These are phyloP conservation scores for Onychomys arenicola DNA, from an alignment of 2,797 vertebrate genomes.

Conservation along the genomic window DNA sequence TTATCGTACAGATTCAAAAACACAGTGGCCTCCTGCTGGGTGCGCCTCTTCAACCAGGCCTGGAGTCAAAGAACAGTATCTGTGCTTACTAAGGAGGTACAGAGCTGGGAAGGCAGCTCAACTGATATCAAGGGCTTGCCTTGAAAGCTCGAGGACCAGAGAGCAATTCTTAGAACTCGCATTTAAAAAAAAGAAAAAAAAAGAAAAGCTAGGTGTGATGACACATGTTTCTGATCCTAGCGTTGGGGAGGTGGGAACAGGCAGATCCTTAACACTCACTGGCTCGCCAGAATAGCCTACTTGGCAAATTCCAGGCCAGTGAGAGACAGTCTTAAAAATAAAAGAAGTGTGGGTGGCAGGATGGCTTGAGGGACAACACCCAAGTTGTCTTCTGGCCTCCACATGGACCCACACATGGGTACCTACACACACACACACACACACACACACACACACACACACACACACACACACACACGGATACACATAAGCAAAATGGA, in stretches of 20 bases:
- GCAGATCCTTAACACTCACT: not conserved
- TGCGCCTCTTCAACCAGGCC: conserved; percentile 91
- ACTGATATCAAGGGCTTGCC: not conserved
- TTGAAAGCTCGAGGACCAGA: not conserved
- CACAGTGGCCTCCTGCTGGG: conserved; percentile 85
- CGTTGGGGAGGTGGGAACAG: not conserved
- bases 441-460: no score
- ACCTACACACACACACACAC: not conserved
- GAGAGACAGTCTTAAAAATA: not conserved
- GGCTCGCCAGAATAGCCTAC: not conserved
- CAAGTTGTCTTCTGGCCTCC: not conserved
- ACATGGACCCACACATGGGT: no score
- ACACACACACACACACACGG: not conserved
- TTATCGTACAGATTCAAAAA: conserved; percentile 88
- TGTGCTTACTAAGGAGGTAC: not conserved
- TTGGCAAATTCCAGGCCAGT: not conserved
- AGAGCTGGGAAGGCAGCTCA: not conserved
- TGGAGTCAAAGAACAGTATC: conserved; percentile 75
- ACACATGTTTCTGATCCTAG: no score
- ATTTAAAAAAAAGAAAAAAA: not conserved
- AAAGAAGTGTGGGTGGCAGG: not conserved
- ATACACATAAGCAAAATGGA: not conserved
- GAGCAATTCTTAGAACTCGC: not conserved
- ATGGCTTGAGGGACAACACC: not conserved
- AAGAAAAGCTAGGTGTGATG: not conserved